Evolutionary conservation across 2,888 invertebrate genomes (phyloP).

Genomic region (Trilocha varians): DNA sequence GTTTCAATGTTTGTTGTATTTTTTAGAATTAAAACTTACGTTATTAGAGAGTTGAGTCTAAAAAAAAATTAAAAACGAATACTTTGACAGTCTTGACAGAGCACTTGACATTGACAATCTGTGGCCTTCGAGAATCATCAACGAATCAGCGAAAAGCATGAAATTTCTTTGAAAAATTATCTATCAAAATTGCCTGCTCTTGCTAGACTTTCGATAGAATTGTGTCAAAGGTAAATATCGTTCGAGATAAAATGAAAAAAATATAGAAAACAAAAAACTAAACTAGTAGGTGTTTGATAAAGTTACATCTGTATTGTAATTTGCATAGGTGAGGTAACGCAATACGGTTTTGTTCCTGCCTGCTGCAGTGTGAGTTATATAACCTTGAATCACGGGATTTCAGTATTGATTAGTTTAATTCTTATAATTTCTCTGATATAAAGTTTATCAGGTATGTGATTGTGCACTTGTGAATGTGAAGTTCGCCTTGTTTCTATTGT

Average conservation of each 20-base stretch:
- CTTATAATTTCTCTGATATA: slow-evolving; percentile 23
- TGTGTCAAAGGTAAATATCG: slow-evolving; percentile 63
- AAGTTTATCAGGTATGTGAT: slow-evolving; percentile 28
- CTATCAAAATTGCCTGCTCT: slow-evolving; percentile 55
- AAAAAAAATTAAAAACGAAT: not conserved
- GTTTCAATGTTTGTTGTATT: too few relatives aligned
- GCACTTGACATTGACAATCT: slow-evolving; percentile 3
- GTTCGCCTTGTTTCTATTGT: slow-evolving; percentile 1
- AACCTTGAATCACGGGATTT: slow-evolving; percentile 72
- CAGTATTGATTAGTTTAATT: slow-evolving; percentile 53
- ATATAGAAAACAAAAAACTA: slow-evolving; percentile 14
- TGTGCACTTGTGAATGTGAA: not conserved
- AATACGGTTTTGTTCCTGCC: slow-evolving; percentile 33
- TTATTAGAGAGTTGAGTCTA: not conserved
- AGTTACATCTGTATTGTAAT: slow-evolving; percentile 14
- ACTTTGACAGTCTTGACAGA: not conserved
- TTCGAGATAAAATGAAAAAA: slow-evolving; percentile 22
- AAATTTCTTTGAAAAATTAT: slow-evolving; percentile 42
- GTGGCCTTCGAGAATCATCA: slow-evolving; percentile 20
- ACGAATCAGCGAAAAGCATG: slow-evolving; percentile 38
- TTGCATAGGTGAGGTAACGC: slow-evolving; percentile 24
- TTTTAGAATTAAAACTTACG: too few relatives aligned
- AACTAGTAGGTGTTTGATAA: slow-evolving; percentile 14
- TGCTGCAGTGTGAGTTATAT: slow-evolving; percentile 64
- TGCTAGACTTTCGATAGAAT: slow-evolving; percentile 46